phyloP scores from a whole-genome alignment of 2,797 vertebrate genomes.

The Valencia hispanica region DNA sequence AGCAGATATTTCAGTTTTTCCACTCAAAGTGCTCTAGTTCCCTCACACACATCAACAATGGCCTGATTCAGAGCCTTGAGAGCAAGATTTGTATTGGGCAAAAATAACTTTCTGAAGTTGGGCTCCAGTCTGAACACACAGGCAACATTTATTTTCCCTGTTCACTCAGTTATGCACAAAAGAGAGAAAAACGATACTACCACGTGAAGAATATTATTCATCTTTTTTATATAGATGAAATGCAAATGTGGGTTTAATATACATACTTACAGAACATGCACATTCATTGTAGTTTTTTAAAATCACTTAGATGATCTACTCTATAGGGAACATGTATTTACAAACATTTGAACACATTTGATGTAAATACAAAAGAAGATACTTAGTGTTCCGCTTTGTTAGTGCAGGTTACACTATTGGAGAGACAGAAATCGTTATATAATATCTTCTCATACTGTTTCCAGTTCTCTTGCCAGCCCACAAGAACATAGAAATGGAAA shows the following conservation, averaged over 20 bases:
- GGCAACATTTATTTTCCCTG: neutral
- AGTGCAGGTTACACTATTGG: neutral
- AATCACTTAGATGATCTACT: neutral
- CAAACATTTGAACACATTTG: neutral
- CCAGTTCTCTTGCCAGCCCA: slow-evolving; percentile 12
- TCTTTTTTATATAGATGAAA: neutral
- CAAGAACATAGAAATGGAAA: slow-evolving; percentile 49
- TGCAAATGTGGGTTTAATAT: neutral
- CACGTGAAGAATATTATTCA: neutral
- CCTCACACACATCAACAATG: slow-evolving; percentile 11
- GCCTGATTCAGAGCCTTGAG: slow-evolving; percentile 10
- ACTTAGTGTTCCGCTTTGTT: neutral
- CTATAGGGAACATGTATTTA: neutral
- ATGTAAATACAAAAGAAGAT: too few relatives aligned
- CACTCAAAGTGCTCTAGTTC: neutral
- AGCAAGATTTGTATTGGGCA: neutral
- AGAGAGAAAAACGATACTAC: neutral
- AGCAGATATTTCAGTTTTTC: slow-evolving; percentile 1
- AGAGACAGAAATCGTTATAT: slow-evolving; percentile 22
- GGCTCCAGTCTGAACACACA: neutral
- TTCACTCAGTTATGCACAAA: neutral
- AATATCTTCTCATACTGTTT: slow-evolving; percentile 30
- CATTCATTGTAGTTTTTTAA: neutral
- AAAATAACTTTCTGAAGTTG: neutral
- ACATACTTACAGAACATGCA: neutral